These are phyloP conservation scores for Turritopsis rubra DNA, from an alignment of 30 jellyfish, hydroid and myxozoan species.

Conservation along the genomic window DNA sequence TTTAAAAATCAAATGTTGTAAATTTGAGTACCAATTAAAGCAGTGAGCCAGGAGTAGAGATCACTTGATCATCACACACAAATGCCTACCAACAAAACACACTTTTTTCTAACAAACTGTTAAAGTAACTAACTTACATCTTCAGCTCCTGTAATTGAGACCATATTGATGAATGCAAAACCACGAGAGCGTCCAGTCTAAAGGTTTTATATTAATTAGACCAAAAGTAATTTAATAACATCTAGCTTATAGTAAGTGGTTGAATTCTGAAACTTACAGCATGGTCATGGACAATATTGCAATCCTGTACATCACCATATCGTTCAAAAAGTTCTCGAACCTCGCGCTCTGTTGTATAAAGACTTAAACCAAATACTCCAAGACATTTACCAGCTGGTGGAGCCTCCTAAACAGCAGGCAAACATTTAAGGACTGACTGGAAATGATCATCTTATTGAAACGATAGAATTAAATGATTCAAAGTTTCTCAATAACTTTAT, in stretches of 20 bases:
- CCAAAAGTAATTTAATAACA: not conserved
- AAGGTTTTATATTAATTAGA: not conserved
- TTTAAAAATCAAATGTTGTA: not conserved
- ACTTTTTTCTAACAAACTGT: too few relatives aligned
- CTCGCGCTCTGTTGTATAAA: constrained; percentile 98
- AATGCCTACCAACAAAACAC: too few relatives aligned
- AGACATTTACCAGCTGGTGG: constrained; percentile 99
- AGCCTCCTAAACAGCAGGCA: constrained; percentile 52
- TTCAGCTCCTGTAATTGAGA: constrained; percentile 68
- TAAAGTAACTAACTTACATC: constrained; percentile 53
- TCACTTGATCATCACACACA: too few relatives aligned
- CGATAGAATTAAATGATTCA: too few relatives aligned
- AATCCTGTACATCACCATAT: constrained; percentile 87
- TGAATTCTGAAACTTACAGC: constrained; percentile 51
- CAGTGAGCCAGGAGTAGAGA: too few relatives aligned
- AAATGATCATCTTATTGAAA: not conserved
- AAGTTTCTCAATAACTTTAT: too few relatives aligned
- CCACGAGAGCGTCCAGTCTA: constrained; percentile 99
- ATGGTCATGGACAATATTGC: constrained; percentile 97
- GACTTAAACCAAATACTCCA: constrained; percentile 99
- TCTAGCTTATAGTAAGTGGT: not conserved
- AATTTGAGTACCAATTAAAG: not conserved
- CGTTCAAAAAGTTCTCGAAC: constrained; percentile 84
- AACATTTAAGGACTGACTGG: not conserved
- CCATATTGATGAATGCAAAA: constrained; percentile 90